A percentile compares a stretch with the other conserved stretches of the same genome.
Evolutionary conservation across 2,113 vertebrate genomes (phyloP).

Genomic region (Coturnix japonica): DNA sequence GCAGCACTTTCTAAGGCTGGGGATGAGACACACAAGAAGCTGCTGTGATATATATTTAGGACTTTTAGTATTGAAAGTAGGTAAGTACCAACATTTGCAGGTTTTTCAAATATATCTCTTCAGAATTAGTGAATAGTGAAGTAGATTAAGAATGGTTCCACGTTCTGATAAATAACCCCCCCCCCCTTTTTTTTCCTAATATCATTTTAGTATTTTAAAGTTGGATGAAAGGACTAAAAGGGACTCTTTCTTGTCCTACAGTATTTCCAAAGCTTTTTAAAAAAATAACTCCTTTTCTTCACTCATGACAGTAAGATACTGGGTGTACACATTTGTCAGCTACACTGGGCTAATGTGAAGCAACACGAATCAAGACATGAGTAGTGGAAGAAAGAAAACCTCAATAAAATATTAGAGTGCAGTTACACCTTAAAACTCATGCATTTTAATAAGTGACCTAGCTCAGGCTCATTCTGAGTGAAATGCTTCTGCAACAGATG

Average conservation of each 20-base stretch:
- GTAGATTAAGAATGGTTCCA: not conserved
- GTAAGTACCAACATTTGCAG: not conserved
- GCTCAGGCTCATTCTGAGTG: not conserved
- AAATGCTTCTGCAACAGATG: not conserved
- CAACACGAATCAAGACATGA: not conserved
- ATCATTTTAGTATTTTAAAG: not conserved
- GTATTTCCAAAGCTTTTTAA: not conserved
- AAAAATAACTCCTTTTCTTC: not conserved
- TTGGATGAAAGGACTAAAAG: not conserved
- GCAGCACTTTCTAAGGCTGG: not conserved
- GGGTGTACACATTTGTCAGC: not conserved
- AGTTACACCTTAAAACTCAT: not conserved
- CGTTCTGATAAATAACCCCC: not conserved
- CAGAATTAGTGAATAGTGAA: not conserved
- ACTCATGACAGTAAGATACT: not conserved
- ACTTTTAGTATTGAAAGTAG: not conserved
- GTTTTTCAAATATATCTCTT: not conserved
- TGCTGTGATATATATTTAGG: not conserved
- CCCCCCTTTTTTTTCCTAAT: too few relatives aligned
- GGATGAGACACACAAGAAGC: not conserved
- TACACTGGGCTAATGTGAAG: not conserved
- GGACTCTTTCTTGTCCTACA: not conserved
- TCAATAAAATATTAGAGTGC: not conserved
- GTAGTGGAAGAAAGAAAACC: not conserved
- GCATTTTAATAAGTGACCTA: not conserved